phyloP scores from a whole-genome alignment of 2,888 invertebrate species.

The Acrobasis suavella region DNA sequence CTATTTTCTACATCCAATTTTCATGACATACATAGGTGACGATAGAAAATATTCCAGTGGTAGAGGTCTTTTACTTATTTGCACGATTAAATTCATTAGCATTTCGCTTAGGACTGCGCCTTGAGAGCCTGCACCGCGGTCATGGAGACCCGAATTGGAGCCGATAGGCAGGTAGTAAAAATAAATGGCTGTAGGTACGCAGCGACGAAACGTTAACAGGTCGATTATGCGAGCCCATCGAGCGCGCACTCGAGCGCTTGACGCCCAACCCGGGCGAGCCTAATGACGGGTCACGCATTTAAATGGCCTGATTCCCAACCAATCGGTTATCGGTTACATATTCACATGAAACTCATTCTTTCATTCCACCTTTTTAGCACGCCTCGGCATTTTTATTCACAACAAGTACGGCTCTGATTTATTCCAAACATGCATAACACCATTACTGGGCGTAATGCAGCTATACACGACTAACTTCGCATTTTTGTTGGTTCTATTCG shows the following conservation, averaged over 20 bases:
- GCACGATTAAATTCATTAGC: conserved; percentile 1
- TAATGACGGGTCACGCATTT: conserved; percentile 79
- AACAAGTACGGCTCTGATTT: conserved; percentile 41
- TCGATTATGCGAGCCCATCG: conserved; percentile 74
- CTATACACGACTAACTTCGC: conserved; percentile 45
- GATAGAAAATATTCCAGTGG: too few species aligned
- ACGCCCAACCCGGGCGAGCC: conserved; percentile 52
- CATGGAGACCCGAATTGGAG: conserved; percentile 46
- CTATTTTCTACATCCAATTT: too few species aligned
- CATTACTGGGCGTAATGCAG: conserved; percentile 45
- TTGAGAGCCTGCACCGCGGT: conserved; percentile 22
- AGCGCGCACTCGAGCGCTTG: conserved; percentile 53
- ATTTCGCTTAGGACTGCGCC: conserved; percentile 5
- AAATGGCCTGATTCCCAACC: conserved; percentile 69
- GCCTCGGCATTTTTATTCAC: conserved; percentile 28
- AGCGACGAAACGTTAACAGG: conserved; percentile 68
- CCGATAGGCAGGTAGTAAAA: conserved; percentile 60
- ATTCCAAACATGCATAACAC: conserved; percentile 53
- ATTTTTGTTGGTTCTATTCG: conserved; percentile 45
- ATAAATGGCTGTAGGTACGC: conserved; percentile 56
- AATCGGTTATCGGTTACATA: conserved; percentile 60
- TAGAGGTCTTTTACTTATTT: too few species aligned
- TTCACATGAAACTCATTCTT: conserved; percentile 55
- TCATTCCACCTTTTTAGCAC: conserved; percentile 43
- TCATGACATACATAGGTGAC: too few species aligned